A percentile compares a stretch with the other conserved stretches of the same genome.
phyloP scores from a whole-genome alignment of 2,797 vertebrate genomes.

The Argentina silus region DNA sequence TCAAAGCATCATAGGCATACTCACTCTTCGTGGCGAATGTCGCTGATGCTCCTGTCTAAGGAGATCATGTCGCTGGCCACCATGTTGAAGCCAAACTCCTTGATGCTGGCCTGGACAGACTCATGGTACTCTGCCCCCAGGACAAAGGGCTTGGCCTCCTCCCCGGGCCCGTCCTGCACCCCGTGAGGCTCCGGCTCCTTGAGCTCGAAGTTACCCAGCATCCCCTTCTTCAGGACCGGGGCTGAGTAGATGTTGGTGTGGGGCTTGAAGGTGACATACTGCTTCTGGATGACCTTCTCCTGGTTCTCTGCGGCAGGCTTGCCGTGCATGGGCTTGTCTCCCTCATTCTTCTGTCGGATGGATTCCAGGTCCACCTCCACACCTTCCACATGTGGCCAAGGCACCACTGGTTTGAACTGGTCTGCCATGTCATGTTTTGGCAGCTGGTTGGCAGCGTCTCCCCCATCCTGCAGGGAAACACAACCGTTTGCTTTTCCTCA shows the following conservation, averaged over 20 bases:
- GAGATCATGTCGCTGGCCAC: conserved; percentile 99
- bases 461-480: conserved; percentile 79
- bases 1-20: conserved; percentile 54
- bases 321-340: conserved; percentile 64
- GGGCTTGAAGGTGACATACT: conserved; percentile 93
- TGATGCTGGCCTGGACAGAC: conserved; percentile 89
- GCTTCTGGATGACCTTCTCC: conserved; percentile 87
- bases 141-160: conserved; percentile 88
- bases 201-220: conserved; percentile 92
- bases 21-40: conserved; percentile 97
- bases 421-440: conserved; percentile 79
- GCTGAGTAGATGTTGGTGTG: conserved; percentile 83
- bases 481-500: background rate
- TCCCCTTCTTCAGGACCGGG: conserved; percentile 84
- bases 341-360: conserved; percentile 88
- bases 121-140: conserved; percentile 95
- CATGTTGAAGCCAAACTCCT: conserved; percentile 99
- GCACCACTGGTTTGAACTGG: conserved; percentile 92
- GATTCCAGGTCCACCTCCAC: conserved; percentile 96
- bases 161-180: conserved; percentile 88
- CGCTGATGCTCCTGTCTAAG: conserved; percentile 90
- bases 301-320: conserved; percentile 75
- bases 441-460: conserved; percentile 70
- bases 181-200: conserved; percentile 90
- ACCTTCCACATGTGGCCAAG: conserved; percentile 98